These are phyloP conservation scores for Cinara cedri DNA, from an alignment of 2,888 invertebrate species.

Conservation along the genomic window DNA sequence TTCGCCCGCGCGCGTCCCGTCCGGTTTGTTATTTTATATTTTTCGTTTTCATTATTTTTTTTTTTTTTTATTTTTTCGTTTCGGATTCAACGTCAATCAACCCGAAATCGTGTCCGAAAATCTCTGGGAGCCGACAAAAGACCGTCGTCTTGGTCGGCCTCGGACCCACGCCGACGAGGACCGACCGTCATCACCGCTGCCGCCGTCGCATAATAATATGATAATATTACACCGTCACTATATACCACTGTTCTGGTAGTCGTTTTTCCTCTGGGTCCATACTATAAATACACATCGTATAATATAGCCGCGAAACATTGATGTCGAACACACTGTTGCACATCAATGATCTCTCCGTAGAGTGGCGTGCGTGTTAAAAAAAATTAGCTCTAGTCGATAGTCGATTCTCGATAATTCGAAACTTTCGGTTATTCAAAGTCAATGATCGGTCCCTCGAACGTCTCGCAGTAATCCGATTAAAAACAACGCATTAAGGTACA, in stretches of 20 bases:
- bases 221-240: not conserved
- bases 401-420: no score
- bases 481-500: no score
- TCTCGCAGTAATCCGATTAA: no score
- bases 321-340: no score
- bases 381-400: no score
- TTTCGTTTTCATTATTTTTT: not conserved
- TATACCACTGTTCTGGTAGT: not conserved
- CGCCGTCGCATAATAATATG: not conserved
- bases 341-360: no score
- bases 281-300: no score
- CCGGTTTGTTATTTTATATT: constrained; percentile 4
- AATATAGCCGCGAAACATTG: no score
- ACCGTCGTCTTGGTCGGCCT: constrained; percentile 19
- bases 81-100: constrained; percentile 57
- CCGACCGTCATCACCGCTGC: not conserved
- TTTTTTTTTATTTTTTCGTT: constrained; percentile 1
- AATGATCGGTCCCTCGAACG: no score
- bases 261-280: no score
- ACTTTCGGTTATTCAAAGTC: no score
- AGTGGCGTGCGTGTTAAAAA: no score
- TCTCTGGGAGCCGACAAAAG: constrained; percentile 55
- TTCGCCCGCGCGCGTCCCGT: constrained; percentile 15
- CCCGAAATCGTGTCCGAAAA: constrained; percentile 55
- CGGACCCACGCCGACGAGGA: constrained; percentile 17